Base-by-base conservation (phyloP, 2,888 invertebrate genomes). In the Sminthurides aquaticus region DNA sequence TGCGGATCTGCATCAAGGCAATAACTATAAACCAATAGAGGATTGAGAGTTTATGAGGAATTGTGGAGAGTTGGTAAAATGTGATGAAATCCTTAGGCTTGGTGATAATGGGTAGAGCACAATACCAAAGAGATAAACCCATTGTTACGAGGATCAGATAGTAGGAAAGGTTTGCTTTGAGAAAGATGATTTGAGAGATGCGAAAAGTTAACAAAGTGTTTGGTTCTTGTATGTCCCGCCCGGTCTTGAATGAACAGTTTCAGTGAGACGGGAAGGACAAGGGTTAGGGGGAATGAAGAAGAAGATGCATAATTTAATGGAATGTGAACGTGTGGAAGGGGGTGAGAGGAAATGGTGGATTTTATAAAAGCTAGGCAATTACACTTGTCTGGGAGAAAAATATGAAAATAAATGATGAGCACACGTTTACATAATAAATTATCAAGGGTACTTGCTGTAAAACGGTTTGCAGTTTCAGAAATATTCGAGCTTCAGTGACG, bases 321-420 rank as follows among this genome's bases (percentile, higher is more conserved):
- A 11, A 34, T 34, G 43, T 34, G 43, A 34, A 34, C 43, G 43
- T 52, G 20, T 52, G n/a, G 20, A 52, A 15, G 52, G 24, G 52
- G 11, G 5, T 20, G 24, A 15, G 48, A 43, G 15, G 52, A 52
- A 52, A 5, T 15, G 8, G 52, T n/a, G 24, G 24, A 55, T 3
- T 49, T 49, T n/a, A 15, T 11, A 15, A 34, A 34, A 34, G 43
- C 8, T 5, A 34, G 43, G 15, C 43, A 34, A 34, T 34, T 34
- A 34, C 43, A 34, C 43, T 34, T 34, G 43, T 34, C 43, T 11
- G 20, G 27, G 57, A 20, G 18, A 8, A 22, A 18, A 59, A 48
- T 59, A 48, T 59, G 48, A 48, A 59, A 48, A 59, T 59, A 59
- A 59, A 59, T 59, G 59, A 59, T 59, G 59, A 59, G 59, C 59